Conservation (phyloP, 2,113 vertebrate genomes). For the Microcebus griseorufus region DNA sequence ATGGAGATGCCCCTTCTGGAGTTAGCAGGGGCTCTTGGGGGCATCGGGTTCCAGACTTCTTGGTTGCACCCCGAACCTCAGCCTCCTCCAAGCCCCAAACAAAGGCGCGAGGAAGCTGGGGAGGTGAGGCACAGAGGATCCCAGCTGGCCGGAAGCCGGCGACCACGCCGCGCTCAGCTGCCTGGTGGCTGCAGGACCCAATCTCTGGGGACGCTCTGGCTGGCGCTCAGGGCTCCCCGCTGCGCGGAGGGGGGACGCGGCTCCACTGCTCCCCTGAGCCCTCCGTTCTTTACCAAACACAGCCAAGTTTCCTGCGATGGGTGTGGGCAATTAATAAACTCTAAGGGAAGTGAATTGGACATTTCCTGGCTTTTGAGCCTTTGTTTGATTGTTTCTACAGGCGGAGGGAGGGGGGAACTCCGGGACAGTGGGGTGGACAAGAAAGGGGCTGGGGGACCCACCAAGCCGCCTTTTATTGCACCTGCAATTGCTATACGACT, state of each 20-base stretch:
- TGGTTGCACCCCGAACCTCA: neutral
- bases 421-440: neutral
- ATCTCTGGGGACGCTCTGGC: neutral
- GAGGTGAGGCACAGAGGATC: neutral
- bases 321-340: slow-evolving; percentile 78
- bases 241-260: neutral
- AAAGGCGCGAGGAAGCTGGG: neutral
- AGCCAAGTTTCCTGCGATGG: slow-evolving; percentile 69
- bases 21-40: neutral
- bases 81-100: neutral
- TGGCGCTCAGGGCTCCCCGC: neutral
- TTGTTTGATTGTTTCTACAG: slow-evolving; percentile 72
- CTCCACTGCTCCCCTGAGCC: neutral
- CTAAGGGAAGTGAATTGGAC: slow-evolving; percentile 76
- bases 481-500: slow-evolving; percentile 36
- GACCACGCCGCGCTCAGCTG: neutral
- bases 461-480: slow-evolving; percentile 43
- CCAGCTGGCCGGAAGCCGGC: neutral
- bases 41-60: neutral
- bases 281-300: slow-evolving; percentile 27
- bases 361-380: slow-evolving; percentile 79
- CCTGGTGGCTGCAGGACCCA: neutral
- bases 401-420: neutral
- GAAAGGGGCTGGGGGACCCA: slow-evolving; percentile 54
- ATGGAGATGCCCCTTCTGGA: slow-evolving; percentile 2